phyloP scores from a whole-genome alignment of 1,140 invertebrate species.

The Andricus grossulariae region DNA sequence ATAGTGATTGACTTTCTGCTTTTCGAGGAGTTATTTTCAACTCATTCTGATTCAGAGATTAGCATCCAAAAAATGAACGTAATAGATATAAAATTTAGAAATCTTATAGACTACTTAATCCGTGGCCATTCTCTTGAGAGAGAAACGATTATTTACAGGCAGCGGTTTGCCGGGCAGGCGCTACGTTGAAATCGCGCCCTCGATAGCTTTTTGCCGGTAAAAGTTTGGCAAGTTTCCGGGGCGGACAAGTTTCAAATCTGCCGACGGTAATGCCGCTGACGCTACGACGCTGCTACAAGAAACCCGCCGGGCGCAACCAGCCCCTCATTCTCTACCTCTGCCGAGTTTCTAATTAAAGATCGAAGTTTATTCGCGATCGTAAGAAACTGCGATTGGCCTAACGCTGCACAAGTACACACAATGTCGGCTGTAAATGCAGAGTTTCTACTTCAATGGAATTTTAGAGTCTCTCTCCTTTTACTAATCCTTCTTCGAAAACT shows the following conservation, averaged over 20 bases:
- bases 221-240: slow-evolving; percentile 61
- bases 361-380: slow-evolving; percentile 60
- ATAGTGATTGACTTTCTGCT: too few species aligned
- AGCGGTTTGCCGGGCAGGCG: slow-evolving; percentile 45
- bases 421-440: neutral
- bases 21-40: too few species aligned
- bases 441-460: slow-evolving; percentile 14
- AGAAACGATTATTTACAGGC: slow-evolving; percentile 65
- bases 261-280: slow-evolving; percentile 65
- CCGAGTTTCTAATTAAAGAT: slow-evolving; percentile 74
- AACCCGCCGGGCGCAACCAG: slow-evolving; percentile 61
- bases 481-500: neutral
- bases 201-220: slow-evolving; percentile 60
- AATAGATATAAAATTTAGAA: slow-evolving; percentile 12
- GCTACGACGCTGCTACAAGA: slow-evolving; percentile 67
- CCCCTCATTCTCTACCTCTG: slow-evolving; percentile 54
- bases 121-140: slow-evolving; percentile 30
- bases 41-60: neutral
- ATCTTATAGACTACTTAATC: neutral
- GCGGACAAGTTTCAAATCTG: slow-evolving; percentile 64
- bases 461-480: neutral
- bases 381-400: neutral
- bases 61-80: neutral
- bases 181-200: slow-evolving; percentile 57
- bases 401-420: neutral